Percentiles rank a stretch among this genome's conserved stretches.
Evolutionary conservation across 2,797 vertebrate genomes (phyloP).

Genomic region (Geotrypetes seraphini): DNA sequence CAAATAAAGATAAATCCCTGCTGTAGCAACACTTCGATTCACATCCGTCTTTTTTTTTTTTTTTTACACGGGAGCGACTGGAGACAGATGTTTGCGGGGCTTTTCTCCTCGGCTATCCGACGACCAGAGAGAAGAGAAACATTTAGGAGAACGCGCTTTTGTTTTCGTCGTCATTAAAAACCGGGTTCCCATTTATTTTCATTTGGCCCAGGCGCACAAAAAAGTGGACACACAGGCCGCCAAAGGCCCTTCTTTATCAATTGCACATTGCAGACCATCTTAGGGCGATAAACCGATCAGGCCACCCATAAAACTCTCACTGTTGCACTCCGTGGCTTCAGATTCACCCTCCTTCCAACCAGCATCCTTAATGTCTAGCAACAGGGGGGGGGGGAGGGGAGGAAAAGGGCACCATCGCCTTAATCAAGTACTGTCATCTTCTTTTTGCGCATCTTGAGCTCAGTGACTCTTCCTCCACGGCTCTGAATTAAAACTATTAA

Average conservation of each 20-base stretch:
- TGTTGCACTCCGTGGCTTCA: constrained; percentile 10
- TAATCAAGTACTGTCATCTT: constrained; percentile 33
- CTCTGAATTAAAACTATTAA: constrained; percentile 51
- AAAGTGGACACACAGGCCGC: constrained; percentile 45
- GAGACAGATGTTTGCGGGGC: constrained; percentile 61
- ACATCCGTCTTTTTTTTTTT: constrained; percentile 57
- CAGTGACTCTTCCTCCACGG: too few relatives aligned
- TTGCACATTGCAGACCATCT: constrained; percentile 55
- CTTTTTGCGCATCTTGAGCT: too few relatives aligned
- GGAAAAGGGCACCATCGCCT: constrained; percentile 6
- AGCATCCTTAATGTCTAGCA: background rate
- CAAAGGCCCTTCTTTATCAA: constrained; percentile 58
- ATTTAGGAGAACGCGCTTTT: constrained; percentile 57
- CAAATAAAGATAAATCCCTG: constrained; percentile 54
- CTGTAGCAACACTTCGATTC: constrained; percentile 60
- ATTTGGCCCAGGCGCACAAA: constrained; percentile 48
- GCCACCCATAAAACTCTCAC: constrained; percentile 50
- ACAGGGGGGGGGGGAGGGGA: too few relatives aligned
- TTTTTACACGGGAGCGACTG: constrained; percentile 50
- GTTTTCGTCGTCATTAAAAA: constrained; percentile 48
- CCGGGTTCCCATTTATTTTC: constrained; percentile 58
- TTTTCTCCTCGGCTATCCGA: constrained; percentile 57
- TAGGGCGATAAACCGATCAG: constrained; percentile 54
- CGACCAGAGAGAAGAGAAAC: constrained; percentile 51
- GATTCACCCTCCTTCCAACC: constrained; percentile 18